A percentile compares a stretch with the other conserved stretches of the same genome.
These are phyloP conservation scores for Chelonus insularis DNA, from an alignment of 1,140 invertebrate genomes.

Conservation along the genomic window DNA sequence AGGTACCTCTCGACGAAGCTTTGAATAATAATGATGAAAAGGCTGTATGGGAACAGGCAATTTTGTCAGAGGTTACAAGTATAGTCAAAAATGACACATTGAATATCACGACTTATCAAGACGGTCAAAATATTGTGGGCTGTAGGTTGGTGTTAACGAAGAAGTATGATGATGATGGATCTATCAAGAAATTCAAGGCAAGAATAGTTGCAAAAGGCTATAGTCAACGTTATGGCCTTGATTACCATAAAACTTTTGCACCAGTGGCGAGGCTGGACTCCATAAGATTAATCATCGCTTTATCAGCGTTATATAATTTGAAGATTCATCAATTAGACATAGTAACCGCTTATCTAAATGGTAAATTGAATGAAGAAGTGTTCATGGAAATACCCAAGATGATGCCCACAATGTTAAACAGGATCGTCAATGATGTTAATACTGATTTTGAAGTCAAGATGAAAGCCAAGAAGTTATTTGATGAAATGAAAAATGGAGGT, in stretches of 20 bases:
- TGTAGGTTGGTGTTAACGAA: background rate
- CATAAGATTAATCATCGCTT: background rate
- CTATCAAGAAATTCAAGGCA: background rate
- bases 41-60: background rate
- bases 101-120: background rate
- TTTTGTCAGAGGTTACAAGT: background rate
- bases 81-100: background rate
- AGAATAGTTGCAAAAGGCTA: background rate
- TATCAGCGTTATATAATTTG: background rate
- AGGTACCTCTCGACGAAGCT: background rate
- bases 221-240: background rate
- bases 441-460: background rate
- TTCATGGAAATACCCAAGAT: background rate
- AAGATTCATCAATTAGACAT: background rate
- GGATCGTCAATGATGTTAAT: background rate
- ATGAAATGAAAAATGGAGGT: slow-evolving; percentile 14
- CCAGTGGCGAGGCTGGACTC: background rate
- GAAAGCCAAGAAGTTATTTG: background rate
- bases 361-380: background rate
- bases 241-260: background rate
- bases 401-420: background rate
- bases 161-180: background rate
- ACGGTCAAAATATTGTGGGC: background rate
- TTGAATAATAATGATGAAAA: background rate
- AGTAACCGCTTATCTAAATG: background rate